Evolutionary conservation across 2,113 vertebrate species (phyloP), one percentile per base, ranked within the genome.

Genomic region (Strix uralensis): DNA sequence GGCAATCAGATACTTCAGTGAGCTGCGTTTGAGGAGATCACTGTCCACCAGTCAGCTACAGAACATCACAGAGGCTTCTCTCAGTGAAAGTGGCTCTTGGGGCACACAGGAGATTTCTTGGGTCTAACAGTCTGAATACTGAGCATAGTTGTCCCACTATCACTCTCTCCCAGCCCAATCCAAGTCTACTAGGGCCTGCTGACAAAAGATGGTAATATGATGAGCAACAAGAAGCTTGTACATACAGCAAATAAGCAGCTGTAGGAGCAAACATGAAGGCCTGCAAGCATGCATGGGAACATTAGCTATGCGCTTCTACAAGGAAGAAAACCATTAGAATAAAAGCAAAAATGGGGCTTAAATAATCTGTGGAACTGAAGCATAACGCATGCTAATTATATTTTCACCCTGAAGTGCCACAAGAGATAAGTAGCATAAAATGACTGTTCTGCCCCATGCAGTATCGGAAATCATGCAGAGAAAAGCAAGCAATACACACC

Each of bases 401-500:
- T 72, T 80, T 38, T 51, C 66, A 59, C 62, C 73, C 40, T 80
- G 10, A 80, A 90, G 49, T 25, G 65, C 54, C 38, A 36, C 14
- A 4, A 29, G 70, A 80, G 44, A 86, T 54, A 63, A 95, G 74
- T 0, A 86, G 73, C 23, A 4, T 49, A 62, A 74, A 81, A 55
- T 19, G n/a, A 88, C 42, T 49, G 62, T n/a, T 69, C 57, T 47
- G 62, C 78, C 69, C 86, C 94, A 93, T 92, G 96, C 96, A 13
- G 16, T 32, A 54, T 2, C 13, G 15, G 80, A 85, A 90, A 75
- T 36, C 97, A 90, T 97, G 95, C 97, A 96, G 51, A 92, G 84
- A 90, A 94, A 94, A 84, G 7, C 66, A 94, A 91, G 93, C 30
- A 51, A 98, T 99, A 99, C 98, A 99, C 98, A 99, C 98, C 98